Conservation (phyloP, 2,888 invertebrate species). For the Nemotelus nigrinus region DNA sequence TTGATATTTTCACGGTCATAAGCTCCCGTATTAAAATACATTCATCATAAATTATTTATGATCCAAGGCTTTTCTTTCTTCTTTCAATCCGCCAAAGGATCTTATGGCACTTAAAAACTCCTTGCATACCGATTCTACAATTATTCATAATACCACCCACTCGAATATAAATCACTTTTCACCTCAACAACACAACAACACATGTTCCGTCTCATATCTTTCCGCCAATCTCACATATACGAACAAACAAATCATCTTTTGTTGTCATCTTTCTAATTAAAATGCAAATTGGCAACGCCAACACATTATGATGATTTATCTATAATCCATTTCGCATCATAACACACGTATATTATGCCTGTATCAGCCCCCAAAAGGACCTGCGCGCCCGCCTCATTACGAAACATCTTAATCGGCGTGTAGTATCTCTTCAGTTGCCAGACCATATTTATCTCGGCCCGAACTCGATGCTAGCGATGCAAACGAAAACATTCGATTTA, state of each 20-base stretch:
- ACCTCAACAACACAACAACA: not conserved
- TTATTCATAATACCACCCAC: not conserved
- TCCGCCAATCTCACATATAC: not conserved
- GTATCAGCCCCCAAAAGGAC: no score
- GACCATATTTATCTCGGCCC: no score
- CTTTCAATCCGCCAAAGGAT: no score
- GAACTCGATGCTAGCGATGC: no score
- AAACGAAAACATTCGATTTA: no score
- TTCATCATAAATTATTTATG: no score
- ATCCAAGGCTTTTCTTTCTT: no score
- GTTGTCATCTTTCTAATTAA: constrained; percentile 35
- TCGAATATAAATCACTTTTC: not conserved
- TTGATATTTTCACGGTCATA: no score
- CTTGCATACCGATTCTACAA: no score
- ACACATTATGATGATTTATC: not conserved
- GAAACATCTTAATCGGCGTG: not conserved
- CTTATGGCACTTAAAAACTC: no score
- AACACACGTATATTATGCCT: no score
- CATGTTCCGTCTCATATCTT: not conserved
- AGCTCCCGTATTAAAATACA: no score
- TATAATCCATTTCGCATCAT: not conserved
- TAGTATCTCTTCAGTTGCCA: not conserved
- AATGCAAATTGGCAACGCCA: constrained; percentile 26
- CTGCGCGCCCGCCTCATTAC: constrained; percentile 1
- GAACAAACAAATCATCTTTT: constrained; percentile 22